Conservation (phyloP, 2,888 invertebrate genomes). For the Tenthredo amoena region DNA sequence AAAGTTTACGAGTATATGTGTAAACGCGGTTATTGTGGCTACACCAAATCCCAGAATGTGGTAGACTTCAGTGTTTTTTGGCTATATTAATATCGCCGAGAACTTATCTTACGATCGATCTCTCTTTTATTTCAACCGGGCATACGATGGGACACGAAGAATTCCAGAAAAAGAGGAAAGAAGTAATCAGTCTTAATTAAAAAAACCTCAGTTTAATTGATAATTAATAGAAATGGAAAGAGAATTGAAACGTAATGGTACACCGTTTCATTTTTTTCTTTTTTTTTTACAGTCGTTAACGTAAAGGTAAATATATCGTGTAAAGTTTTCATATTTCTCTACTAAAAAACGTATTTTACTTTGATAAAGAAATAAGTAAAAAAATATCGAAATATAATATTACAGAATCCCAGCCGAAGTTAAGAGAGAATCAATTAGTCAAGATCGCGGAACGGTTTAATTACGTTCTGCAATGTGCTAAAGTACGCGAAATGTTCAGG, state of each 20-base stretch:
- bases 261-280: no score
- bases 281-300: neutral
- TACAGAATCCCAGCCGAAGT: neutral
- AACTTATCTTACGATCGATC: neutral
- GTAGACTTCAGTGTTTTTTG: neutral
- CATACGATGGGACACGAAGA: no score
- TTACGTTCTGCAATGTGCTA: neutral
- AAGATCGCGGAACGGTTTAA: conserved; percentile 20
- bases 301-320: neutral
- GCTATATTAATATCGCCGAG: neutral
- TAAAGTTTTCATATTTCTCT: neutral
- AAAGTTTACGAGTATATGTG: conserved; percentile 28
- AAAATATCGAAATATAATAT: neutral
- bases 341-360: neutral
- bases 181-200: neutral
- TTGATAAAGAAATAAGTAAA: neutral
- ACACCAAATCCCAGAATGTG: neutral
- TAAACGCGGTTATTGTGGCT: conserved; percentile 1
- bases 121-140: neutral
- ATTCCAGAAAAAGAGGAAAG: no score
- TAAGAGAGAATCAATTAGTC: conserved; percentile 4
- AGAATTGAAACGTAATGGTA: neutral
- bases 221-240: neutral
- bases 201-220: neutral
- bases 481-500: neutral